phyloP scores from a whole-genome alignment of 2,113 vertebrate species.

The Abramis brama region DNA sequence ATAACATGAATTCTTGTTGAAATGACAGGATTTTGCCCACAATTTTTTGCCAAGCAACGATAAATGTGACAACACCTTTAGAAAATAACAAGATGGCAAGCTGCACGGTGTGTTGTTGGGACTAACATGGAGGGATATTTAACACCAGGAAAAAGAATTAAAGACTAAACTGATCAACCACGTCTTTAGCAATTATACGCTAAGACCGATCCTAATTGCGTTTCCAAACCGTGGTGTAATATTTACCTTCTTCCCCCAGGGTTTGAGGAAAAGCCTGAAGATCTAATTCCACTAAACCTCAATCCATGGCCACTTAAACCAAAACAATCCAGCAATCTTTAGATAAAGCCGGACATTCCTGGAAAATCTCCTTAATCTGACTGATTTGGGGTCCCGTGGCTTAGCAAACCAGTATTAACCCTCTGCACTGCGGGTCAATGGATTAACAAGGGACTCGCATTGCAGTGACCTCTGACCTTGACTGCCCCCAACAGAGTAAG shows the following conservation, averaged over 20 bases:
- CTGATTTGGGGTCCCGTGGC: constrained; percentile 52
- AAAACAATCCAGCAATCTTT: constrained; percentile 50
- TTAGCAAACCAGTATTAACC: constrained; percentile 69
- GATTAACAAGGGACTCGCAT: constrained; percentile 61
- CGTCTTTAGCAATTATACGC: background rate
- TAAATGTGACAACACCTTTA: background rate
- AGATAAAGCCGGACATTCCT: constrained; percentile 53
- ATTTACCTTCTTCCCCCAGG: constrained; percentile 28
- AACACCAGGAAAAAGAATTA: constrained; percentile 6
- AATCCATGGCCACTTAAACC: constrained; percentile 26
- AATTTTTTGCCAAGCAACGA: background rate
- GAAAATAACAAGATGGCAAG: background rate
- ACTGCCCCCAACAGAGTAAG: constrained; percentile 54
- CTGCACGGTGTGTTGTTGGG: background rate
- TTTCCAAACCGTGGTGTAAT: constrained; percentile 30
- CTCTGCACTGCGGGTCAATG: constrained; percentile 62
- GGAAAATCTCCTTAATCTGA: constrained; percentile 64
- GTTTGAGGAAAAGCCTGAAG: constrained; percentile 11
- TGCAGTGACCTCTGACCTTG: constrained; percentile 49
- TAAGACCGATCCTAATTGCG: constrained; percentile 10
- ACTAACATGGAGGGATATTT: background rate
- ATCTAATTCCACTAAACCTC: constrained; percentile 35
- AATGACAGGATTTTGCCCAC: no score
- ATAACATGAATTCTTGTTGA: background rate
- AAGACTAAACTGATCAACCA: constrained; percentile 18